Percentiles rank a stretch among this genome's conserved stretches.
Evolutionary conservation across 2,113 vertebrate genomes (phyloP).

Genomic region (Hassar affinis): DNA sequence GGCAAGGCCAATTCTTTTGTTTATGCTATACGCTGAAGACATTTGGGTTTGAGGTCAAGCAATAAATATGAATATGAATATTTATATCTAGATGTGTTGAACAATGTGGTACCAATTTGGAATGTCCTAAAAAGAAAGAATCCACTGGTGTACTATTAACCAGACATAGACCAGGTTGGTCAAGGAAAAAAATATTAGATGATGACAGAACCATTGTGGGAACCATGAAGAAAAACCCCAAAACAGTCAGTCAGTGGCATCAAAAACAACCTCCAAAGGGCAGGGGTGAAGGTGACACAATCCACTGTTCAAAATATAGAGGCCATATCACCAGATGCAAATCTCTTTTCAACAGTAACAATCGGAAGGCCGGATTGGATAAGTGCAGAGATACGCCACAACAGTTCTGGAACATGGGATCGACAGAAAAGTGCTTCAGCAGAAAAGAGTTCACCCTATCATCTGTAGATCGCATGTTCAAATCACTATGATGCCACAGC

Average conservation of each 20-base stretch:
- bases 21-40: too few relatives aligned
- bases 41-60: background rate
- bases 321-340: background rate
- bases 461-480: too few relatives aligned
- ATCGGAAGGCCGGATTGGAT: background rate
- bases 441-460: too few relatives aligned
- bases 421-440: too few relatives aligned
- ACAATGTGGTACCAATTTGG: background rate
- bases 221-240: background rate
- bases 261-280: background rate
- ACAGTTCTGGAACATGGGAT: too few relatives aligned
- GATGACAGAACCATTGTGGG: background rate
- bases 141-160: background rate
- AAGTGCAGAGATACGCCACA: too few relatives aligned
- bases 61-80: background rate
- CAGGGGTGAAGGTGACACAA: background rate
- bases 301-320: background rate
- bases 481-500: too few relatives aligned
- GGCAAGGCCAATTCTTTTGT: background rate
- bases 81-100: background rate
- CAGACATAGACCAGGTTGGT: background rate
- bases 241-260: background rate
- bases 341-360: background rate
- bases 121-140: constrained; percentile 2
- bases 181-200: background rate